phyloP scores from a whole-genome alignment of 2,888 invertebrate species.

The Pyrrhia umbra region DNA sequence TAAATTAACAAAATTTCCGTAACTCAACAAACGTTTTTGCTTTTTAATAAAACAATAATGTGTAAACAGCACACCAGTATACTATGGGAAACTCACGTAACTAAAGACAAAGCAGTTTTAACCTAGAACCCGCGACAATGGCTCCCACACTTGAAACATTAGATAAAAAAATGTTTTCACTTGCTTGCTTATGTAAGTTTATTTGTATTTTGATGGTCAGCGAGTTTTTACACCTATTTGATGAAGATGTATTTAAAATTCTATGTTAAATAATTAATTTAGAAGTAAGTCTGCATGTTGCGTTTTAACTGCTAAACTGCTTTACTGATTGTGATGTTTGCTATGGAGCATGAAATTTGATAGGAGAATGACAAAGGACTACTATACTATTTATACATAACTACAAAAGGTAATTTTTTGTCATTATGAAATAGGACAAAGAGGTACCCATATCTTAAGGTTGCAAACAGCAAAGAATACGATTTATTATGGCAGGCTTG shows the following conservation, averaged over 20 bases:
- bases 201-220: constrained; percentile 61
- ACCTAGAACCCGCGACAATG: constrained; percentile 81
- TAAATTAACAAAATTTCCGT: constrained; percentile 28
- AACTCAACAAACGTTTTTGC: constrained; percentile 30
- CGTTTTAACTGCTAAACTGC: no score
- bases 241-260: neutral
- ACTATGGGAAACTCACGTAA: constrained; percentile 73
- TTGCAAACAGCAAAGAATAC: no score
- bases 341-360: no score
- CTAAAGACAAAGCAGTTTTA: constrained; percentile 74
- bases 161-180: constrained; percentile 79
- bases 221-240: constrained; percentile 1
- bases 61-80: constrained; percentile 65
- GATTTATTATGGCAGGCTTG: no score
- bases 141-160: constrained; percentile 84
- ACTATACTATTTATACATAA: no score
- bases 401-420: no score
- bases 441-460: no score
- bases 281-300: no score
- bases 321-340: no score
- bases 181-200: constrained; percentile 76
- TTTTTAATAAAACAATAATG: constrained; percentile 59
- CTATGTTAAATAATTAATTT: neutral
- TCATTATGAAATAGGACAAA: no score
- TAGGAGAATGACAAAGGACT: no score